Percentiles rank a stretch among this genome's conserved stretches.
phyloP scores from a whole-genome alignment of 2,797 vertebrate genomes.

The Pelochelys cantorii region DNA sequence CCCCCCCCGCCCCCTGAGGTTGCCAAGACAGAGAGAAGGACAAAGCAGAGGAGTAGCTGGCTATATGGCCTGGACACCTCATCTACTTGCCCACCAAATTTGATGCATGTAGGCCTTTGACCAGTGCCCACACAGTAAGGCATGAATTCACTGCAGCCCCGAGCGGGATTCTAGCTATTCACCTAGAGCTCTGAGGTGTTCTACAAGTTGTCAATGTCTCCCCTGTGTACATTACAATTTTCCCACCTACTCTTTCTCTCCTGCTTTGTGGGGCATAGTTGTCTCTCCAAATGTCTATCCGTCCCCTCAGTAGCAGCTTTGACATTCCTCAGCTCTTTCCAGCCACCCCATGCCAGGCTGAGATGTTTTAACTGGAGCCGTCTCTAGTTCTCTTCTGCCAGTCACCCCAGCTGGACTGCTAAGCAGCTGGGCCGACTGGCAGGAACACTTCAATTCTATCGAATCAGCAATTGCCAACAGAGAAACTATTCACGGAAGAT shows the following conservation, averaged over 20 bases:
- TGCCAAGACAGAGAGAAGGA: neutral
- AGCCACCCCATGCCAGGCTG: neutral
- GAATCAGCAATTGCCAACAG: neutral
- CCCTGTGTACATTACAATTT: neutral
- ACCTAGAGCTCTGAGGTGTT: too few relatives aligned
- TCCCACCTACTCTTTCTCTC: neutral
- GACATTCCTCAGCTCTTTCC: neutral
- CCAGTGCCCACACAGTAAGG: neutral
- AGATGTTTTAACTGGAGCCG: neutral
- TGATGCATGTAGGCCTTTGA: neutral
- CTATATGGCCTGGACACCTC: neutral
- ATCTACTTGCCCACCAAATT: neutral
- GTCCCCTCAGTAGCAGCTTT: neutral
- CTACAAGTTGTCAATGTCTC: too few relatives aligned
- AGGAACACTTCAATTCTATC: neutral
- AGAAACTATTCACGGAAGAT: neutral
- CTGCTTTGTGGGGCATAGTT: neutral
- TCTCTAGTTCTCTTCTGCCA: neutral
- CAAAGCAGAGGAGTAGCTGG: neutral
- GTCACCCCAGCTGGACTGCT: neutral
- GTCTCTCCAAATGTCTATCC: neutral
- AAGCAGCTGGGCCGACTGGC: neutral
- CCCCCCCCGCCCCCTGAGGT: too few relatives aligned
- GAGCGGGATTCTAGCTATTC: neutral
- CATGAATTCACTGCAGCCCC: neutral